Base-by-base conservation (phyloP, 2,113 vertebrate species). In the Rhizomys pruinosus region DNA sequence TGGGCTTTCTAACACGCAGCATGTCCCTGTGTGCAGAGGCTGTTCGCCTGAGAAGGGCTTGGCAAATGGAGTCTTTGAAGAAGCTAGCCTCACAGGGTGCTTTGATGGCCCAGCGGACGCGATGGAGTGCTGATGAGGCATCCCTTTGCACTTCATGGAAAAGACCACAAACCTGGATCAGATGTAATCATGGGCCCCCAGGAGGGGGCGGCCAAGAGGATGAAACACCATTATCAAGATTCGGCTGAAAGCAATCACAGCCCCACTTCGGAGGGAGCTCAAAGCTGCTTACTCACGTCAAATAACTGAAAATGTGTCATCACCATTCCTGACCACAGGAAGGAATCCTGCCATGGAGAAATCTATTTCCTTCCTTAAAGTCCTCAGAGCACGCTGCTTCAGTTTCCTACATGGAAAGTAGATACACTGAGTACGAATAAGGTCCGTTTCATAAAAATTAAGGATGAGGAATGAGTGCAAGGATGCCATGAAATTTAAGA, bases 311-410 rank as follows among this genome's bases (percentile, higher is more conserved):
- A 93, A 76, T 0, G 0, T 90, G 97, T 95, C 89, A 92, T 89
- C 86, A 63, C 74, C 23, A 39, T 85, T 98, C 82, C 72, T 64
- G 55, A 89, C 87, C 89, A 91, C 90, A 93, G 0, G 0, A 97
- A 93, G 88, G 94, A 91, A 86, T 77, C 57, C 91, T 95, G 57
- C 96, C 96, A 96, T 97, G 88, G n/a, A 96, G 92, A 59, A 96
- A 95, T 97, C 97, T 96, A 95, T 97, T 98, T 98, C 97, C 97
- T 97, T 96, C 97, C 96, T 96, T 96, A 96, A 96, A 92, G 71
- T 82, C 94, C 87, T 84, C 52, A 23, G 77, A 93, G 91, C 89
- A 84, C 91, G 59, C 91, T 94, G 87, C 94, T 93, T 94, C 94
- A 93, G 91, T 96, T 96, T 94, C 91, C 96, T 79, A 52, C 80